Evolutionary conservation across 2,888 invertebrate genomes (phyloP).

Genomic region (Thumatha senex): DNA sequence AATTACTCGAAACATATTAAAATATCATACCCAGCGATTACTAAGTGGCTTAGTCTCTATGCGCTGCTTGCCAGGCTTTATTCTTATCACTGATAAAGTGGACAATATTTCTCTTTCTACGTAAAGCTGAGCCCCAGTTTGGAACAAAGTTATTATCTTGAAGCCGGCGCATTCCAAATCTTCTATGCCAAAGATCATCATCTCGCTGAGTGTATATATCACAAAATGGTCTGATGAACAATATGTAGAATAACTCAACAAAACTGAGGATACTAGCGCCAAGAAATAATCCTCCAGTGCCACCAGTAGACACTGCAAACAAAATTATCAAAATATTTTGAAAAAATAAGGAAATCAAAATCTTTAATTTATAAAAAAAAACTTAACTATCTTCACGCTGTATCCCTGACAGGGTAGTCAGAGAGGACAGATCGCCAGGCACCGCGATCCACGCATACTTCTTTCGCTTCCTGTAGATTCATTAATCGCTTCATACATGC

Average conservation of each 20-base stretch:
- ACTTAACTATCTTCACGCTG: too few species aligned
- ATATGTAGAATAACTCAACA: conserved; percentile 85
- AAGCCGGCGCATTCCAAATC: conserved; percentile 59
- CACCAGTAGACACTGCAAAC: conserved; percentile 85
- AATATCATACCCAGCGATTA: too few species aligned
- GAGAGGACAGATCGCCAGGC: too few species aligned
- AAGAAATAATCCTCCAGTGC: conserved; percentile 85
- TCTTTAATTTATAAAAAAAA: too few species aligned
- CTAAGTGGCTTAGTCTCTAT: not conserved
- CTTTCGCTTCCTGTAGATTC: too few species aligned
- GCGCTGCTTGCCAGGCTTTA: conserved; percentile 8
- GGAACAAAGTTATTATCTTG: conserved; percentile 62
- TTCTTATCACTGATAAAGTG: conserved; percentile 15
- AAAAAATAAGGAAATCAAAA: too few species aligned
- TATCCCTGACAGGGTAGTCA: too few species aligned
- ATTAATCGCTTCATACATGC: too few species aligned
- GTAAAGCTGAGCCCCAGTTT: conserved; percentile 56
- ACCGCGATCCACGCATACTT: too few species aligned
- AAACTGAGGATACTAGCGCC: conserved; percentile 87
- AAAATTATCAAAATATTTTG: not conserved
- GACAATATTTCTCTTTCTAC: conserved; percentile 48
- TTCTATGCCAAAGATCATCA: conserved; percentile 71
- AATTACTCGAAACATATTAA: too few species aligned
- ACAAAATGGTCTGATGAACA: conserved; percentile 74
- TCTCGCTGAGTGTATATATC: conserved; percentile 70